Evolutionary conservation across 2,113 vertebrate genomes (phyloP).

Genomic region (Dolichotis patagonum): DNA sequence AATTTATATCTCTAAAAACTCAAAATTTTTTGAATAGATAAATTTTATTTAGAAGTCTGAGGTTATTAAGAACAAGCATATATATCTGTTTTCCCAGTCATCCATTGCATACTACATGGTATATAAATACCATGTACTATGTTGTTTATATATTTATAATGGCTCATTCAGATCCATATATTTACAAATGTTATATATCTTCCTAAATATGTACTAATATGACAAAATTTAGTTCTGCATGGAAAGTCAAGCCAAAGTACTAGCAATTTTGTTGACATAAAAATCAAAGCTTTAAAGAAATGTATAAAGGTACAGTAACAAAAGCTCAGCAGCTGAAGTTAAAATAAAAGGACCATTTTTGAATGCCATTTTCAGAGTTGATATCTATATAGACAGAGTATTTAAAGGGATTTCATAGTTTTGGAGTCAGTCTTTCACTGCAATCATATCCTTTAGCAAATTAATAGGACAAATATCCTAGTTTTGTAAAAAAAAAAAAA

Average conservation of each 20-base stretch:
- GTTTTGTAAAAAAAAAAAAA: constrained; percentile 13
- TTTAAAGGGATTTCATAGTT: constrained; percentile 63
- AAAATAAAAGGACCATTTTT: constrained; percentile 47
- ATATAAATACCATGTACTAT: neutral
- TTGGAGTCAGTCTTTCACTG: constrained; percentile 44
- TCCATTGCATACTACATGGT: neutral
- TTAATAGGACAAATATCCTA: neutral
- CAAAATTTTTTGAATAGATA: neutral
- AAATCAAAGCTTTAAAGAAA: constrained; percentile 51
- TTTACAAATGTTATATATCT: constrained; percentile 14
- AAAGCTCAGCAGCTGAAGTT: constrained; percentile 55
- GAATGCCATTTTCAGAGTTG: constrained; percentile 54
- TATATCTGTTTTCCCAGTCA: constrained; percentile 14
- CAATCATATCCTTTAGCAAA: constrained; percentile 16
- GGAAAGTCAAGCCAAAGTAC: constrained; percentile 51
- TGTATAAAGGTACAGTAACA: neutral
- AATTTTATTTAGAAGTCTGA: constrained; percentile 23
- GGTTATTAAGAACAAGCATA: neutral
- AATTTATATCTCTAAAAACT: no score
- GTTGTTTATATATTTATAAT: neutral
- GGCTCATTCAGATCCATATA: neutral
- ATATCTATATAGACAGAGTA: constrained; percentile 19
- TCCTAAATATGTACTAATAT: neutral
- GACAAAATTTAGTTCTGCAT: constrained; percentile 6
- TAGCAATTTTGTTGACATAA: constrained; percentile 49